Evolutionary conservation across 2,888 invertebrate species (phyloP).

Genomic region (Cryptosula pallasiana): DNA sequence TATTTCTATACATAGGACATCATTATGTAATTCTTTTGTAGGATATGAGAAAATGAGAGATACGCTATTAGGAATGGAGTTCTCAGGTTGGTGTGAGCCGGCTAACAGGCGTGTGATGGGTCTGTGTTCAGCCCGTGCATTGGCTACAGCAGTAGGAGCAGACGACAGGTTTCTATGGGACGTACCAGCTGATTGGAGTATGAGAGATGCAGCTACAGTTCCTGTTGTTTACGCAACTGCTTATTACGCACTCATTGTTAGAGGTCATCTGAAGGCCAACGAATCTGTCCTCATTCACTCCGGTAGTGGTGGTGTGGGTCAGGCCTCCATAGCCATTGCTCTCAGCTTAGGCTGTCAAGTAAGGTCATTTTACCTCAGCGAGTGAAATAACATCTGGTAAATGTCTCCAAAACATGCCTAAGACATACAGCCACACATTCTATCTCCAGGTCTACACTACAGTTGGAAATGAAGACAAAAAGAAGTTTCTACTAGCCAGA

Average conservation of each 20-base stretch:
- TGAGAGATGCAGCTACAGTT: slow-evolving; percentile 88
- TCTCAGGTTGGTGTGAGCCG: slow-evolving; percentile 73
- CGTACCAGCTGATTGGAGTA: slow-evolving; percentile 77
- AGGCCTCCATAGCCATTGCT: slow-evolving; percentile 91
- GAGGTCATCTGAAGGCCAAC: slow-evolving; percentile 61
- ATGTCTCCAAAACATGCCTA: no score
- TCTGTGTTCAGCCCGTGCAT: slow-evolving; percentile 56
- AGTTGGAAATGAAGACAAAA: slow-evolving; percentile 77
- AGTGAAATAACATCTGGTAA: no score
- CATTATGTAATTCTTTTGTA: not conserved
- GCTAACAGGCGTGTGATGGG: slow-evolving; percentile 48
- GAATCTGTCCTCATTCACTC: slow-evolving; percentile 80
- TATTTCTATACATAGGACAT: no score
- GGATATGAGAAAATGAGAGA: slow-evolving; percentile 63
- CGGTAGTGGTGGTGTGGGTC: slow-evolving; percentile 92
- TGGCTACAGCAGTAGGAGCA: slow-evolving; percentile 78
- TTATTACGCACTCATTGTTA: slow-evolving; percentile 77
- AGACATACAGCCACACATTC: no score
- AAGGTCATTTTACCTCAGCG: no score
- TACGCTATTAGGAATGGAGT: slow-evolving; percentile 89
- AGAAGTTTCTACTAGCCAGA: slow-evolving; percentile 75
- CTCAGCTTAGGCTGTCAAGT: slow-evolving; percentile 75
- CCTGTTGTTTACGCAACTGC: slow-evolving; percentile 88
- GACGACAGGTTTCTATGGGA: slow-evolving; percentile 71
- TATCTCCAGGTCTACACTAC: slow-evolving; percentile 71